Base-by-base conservation (phyloP, 2,113 vertebrate species). In the Amazona vittata region DNA sequence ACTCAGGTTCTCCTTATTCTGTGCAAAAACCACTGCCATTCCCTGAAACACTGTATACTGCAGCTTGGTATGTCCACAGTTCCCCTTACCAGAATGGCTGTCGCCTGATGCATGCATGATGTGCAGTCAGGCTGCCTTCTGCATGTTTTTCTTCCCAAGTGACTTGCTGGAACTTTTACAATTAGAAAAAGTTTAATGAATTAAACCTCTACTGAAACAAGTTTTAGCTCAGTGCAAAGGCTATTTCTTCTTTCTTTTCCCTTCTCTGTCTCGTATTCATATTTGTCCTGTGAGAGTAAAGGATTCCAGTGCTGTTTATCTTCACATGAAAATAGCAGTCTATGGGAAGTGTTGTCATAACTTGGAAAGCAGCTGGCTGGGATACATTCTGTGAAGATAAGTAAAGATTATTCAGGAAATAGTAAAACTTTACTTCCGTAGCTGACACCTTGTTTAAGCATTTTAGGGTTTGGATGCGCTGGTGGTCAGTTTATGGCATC, bases 51-150 rank as follows among this genome's bases (percentile, higher is more conserved):
- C 31, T 53, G 25, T 5, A 15, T 33, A 5, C 14, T n/a, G 9
- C 11, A 63, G 5, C 31, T 83, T 68, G 2, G 10, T 75, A 35
- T 0, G 0, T 52, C 20, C 6, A 10, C 37, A 77, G n/a, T 46
- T 67, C 59, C n/a, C 25, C 43, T 71, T 28, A 60, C 3, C 44
- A 75, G 60, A 83, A 74, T 68, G 35, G 29, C 15, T 55, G 35
- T 19, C 68, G 35, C 24, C 37, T 74, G 53, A 86, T 57, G 15
- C 9, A 24, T 7, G 25, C 10, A 26, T 8, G 25, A 9, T 1
- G 2, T 59, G n/a, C 25, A 78, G 47, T 35, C 24, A 43, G 25
- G 6, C 21, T 47, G 37, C 41, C 53, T 83, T 76, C 43, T 0
- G 3, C 14, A 3, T 28, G 4, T 57, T 44, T 44, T 83, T 93